Percentiles rank a stretch among this genome's conserved stretches.
Conservation (phyloP, 2,113 vertebrate species). For the Tachysurus vachellii region DNA sequence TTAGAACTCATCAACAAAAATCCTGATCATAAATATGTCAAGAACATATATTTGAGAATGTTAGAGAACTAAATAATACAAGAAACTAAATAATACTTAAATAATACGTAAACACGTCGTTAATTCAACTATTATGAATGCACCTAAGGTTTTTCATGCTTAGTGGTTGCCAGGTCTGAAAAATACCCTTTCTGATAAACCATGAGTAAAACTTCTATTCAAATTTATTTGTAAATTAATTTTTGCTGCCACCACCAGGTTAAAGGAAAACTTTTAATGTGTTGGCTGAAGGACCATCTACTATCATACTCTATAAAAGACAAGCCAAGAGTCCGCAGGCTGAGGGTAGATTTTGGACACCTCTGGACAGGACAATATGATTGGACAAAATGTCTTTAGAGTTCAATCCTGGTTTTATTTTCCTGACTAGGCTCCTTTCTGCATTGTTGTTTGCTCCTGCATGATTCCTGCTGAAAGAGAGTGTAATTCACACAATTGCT, state of each 20-base stretch:
- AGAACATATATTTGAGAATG: background rate
- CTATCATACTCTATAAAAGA: background rate
- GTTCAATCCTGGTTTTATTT: background rate
- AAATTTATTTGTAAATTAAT: background rate
- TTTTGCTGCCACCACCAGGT: background rate
- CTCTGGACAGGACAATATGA: background rate
- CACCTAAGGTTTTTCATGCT: too few species aligned
- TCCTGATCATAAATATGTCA: background rate
- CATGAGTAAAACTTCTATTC: too few species aligned
- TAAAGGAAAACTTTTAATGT: too few species aligned
- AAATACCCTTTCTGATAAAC: background rate
- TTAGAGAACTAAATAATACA: background rate
- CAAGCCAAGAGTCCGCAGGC: background rate
- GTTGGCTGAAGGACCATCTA: background rate
- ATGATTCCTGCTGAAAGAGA: constrained; percentile 21
- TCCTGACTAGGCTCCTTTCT: background rate
- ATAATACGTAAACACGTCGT: too few species aligned
- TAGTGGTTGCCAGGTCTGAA: too few species aligned
- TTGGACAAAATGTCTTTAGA: background rate
- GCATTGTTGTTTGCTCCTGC: constrained; percentile 24
- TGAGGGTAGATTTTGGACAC: background rate
- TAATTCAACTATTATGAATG: too few species aligned
- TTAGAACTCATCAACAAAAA: background rate
- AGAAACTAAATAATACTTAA: too few species aligned
- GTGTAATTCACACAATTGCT: constrained; percentile 42